phyloP scores from a whole-genome alignment of 1,140 invertebrate genomes.

The Drosophila subpulchrella region DNA sequence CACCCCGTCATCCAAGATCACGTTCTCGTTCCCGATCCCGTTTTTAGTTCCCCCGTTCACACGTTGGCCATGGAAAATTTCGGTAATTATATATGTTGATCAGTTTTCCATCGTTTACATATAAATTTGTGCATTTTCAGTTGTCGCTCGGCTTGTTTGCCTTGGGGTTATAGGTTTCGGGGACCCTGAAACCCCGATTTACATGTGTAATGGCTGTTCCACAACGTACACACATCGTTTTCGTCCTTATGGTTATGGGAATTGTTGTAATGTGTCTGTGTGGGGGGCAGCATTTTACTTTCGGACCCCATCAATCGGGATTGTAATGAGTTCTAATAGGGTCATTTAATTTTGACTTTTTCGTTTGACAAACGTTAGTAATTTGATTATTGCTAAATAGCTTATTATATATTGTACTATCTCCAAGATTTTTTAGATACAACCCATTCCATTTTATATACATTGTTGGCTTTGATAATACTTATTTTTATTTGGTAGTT shows the following conservation, averaged over 20 bases:
- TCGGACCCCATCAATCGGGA: neutral
- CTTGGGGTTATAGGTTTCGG: conserved; percentile 1
- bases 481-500: neutral
- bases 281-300: conserved; percentile 13
- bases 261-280: conserved; percentile 5
- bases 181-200: conserved; percentile 15
- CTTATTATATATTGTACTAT: neutral
- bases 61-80: conserved; percentile 63
- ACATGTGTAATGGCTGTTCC: conserved; percentile 37
- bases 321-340: conserved; percentile 8
- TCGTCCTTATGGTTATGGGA: conserved; percentile 25
- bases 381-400: neutral
- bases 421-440: too few relatives aligned
- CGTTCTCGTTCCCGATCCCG: conserved; percentile 10
- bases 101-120: conserved; percentile 67
- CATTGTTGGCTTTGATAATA: too few relatives aligned
- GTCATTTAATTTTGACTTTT: neutral
- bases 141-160: conserved; percentile 23
- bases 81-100: conserved; percentile 63
- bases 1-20: conserved; percentile 4
- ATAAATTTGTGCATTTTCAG: conserved; percentile 59
- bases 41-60: conserved; percentile 51
- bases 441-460: too few relatives aligned
- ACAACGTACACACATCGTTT: conserved; percentile 34
- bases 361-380: neutral